Evolutionary conservation across 2,797 vertebrate genomes (phyloP).

Genomic region (Limosa lapponica): DNA sequence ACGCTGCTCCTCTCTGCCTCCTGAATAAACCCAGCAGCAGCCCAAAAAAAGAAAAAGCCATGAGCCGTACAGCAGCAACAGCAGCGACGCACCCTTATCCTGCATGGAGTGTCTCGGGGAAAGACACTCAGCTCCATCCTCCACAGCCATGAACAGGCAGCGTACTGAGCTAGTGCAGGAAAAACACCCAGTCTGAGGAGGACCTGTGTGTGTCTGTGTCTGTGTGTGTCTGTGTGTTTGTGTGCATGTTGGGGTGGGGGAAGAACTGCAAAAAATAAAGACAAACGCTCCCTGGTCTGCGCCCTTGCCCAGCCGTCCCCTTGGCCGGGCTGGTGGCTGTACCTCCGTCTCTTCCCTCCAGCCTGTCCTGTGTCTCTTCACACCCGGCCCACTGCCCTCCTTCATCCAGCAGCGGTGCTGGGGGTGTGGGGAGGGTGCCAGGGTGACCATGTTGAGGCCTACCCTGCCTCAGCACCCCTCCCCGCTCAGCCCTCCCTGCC

Average conservation of each 20-base stretch:
- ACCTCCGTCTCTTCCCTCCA: not conserved
- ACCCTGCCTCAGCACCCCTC: not conserved
- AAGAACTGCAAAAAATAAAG: slow-evolving; percentile 10
- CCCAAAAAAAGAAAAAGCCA: not conserved
- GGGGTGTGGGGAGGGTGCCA: not conserved
- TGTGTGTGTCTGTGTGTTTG: not conserved
- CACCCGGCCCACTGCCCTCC: not conserved
- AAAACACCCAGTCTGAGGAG: not conserved
- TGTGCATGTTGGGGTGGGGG: not conserved
- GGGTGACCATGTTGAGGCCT: not conserved
- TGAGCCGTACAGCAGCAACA: not conserved
- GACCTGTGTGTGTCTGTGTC: not conserved
- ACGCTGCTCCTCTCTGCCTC: not conserved
- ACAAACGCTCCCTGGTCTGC: rapidly evolving
- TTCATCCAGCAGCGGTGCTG: rapidly evolving
- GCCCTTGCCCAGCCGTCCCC: not conserved
- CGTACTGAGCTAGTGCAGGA: not conserved
- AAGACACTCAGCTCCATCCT: not conserved
- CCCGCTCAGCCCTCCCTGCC: not conserved
- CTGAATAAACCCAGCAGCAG: not conserved
- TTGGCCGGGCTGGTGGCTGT: not conserved
- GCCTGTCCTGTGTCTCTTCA: not conserved
- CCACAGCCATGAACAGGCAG: not conserved
- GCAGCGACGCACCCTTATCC: rapidly evolving
- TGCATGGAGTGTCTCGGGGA: not conserved